Base-by-base conservation (phyloP, 2,113 vertebrate species). In the Tichodroma muraria region DNA sequence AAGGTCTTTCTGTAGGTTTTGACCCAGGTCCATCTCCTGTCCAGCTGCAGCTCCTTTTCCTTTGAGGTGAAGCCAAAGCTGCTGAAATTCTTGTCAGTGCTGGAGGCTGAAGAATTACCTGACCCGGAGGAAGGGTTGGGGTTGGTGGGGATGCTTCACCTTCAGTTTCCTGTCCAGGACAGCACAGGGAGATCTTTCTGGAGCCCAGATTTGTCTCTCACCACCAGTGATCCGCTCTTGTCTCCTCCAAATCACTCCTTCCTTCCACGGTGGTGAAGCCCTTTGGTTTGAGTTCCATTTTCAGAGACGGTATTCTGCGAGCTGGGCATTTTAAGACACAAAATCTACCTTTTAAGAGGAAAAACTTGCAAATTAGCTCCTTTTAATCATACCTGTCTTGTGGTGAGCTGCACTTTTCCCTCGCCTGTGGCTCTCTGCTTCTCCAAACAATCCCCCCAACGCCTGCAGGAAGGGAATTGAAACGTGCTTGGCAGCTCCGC, bases 31-130 rank as follows among this genome's bases (percentile, higher is more conserved):
- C 70, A 22, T 84, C 76, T 80, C 64, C 77, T 27, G 3, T 69
- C 91, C 77, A 89, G 90, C 90, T 84, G 92, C 83, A 89, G 56
- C 86, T 75, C 44, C 83, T 84, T 87, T n/a, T 40, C 71, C 82
- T 96, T 93, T 85, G 88, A 94, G 92, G 61, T 53, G 14, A 35
- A 86, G 92, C 90, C 95, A 83, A 75, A 47, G 56, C 77, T 71
- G 88, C 85, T n/a, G 71, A 47, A 65, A 21, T 49, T 45, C 9
- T 3, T 5, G 52, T 75, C 83, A 23, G 80, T 0, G 2, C 77
- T 78, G 85, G 71, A 49, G 72, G 24, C 0, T 5, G 64, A 42
- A 33, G 81, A 45, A 63, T 86, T 47, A 6, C 50, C 75, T 17
- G 18, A 25, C 30, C 75, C 50, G 40, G 83, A 78, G 68, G 79